Evolutionary conservation across 2,888 invertebrate species (phyloP).

Genomic region (Tillus elongatus): DNA sequence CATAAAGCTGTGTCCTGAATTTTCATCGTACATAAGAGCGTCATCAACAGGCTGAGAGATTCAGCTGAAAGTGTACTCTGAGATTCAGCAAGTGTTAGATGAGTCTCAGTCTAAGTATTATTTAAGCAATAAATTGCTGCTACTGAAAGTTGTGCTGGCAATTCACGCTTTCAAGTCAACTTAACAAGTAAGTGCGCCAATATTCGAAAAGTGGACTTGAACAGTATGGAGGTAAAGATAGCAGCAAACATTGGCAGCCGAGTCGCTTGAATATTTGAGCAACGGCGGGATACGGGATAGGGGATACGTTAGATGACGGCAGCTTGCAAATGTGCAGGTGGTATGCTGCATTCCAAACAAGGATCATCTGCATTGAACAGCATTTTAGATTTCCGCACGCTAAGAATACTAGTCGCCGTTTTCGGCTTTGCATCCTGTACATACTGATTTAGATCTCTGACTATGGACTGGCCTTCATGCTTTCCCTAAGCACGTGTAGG

Average conservation of each 20-base stretch:
- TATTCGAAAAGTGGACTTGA: constrained; percentile 23
- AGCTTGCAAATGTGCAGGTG: constrained; percentile 28
- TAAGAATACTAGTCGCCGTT: constrained; percentile 10
- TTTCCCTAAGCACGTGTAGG: not conserved
- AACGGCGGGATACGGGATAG: too few relatives aligned
- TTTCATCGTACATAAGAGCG: too few relatives aligned
- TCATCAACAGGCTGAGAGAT: too few relatives aligned
- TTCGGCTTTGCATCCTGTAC: constrained; percentile 1
- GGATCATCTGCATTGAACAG: constrained; percentile 27
- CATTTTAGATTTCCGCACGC: constrained; percentile 23
- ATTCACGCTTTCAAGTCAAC: too few relatives aligned
- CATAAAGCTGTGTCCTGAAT: too few relatives aligned
- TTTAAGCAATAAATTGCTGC: not conserved
- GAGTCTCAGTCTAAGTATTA: not conserved
- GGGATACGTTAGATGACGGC: constrained; percentile 18
- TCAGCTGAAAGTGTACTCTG: too few relatives aligned
- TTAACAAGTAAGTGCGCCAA: too few relatives aligned
- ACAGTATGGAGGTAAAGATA: constrained; percentile 16
- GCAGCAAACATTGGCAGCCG: constrained; percentile 26
- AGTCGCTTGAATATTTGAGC: constrained; percentile 24
- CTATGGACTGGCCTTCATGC: not conserved
- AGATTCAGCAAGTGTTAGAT: too few relatives aligned
- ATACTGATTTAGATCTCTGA: constrained; percentile 3
- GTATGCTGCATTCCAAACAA: constrained; percentile 28
- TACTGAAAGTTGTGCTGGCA: too few relatives aligned